phyloP scores from a whole-genome alignment of 2,797 vertebrate genomes.

The Acanthurus leucopareius region DNA sequence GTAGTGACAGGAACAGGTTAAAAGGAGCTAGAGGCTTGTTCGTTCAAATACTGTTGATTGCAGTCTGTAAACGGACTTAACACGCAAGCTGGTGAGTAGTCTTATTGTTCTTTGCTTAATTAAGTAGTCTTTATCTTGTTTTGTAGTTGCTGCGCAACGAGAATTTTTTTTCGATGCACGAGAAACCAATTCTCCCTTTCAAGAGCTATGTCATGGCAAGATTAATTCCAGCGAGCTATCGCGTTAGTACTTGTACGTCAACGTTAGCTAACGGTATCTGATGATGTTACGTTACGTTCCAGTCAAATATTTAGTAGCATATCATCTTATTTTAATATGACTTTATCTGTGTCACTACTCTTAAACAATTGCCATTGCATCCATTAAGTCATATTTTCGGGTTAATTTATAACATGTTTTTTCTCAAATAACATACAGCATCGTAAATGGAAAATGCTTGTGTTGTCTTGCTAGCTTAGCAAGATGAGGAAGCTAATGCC shows the following conservation, averaged over 20 bases:
- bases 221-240: constrained; percentile 53
- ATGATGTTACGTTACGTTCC: neutral
- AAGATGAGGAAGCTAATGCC: constrained; percentile 57
- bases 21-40: constrained; percentile 35
- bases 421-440: rapidly evolving
- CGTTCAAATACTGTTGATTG: constrained; percentile 56
- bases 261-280: constrained; percentile 47
- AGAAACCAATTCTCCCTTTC: constrained; percentile 34
- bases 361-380: rapidly evolving
- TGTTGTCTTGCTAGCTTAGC: constrained; percentile 71
- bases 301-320: neutral
- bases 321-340: neutral
- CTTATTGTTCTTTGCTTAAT: neutral
- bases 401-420: rapidly evolving
- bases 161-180: neutral
- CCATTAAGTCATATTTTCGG: too few species aligned
- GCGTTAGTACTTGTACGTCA: constrained; percentile 51
- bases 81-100: constrained; percentile 80
- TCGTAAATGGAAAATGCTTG: neutral
- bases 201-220: constrained; percentile 24
- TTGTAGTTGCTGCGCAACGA: neutral
- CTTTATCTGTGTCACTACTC: rapidly evolving
- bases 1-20: constrained; percentile 66
- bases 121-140: neutral
- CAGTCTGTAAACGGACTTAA: constrained; percentile 66